phyloP scores from a whole-genome alignment of 2,888 invertebrate genomes.

The Plagodis pulveraria region DNA sequence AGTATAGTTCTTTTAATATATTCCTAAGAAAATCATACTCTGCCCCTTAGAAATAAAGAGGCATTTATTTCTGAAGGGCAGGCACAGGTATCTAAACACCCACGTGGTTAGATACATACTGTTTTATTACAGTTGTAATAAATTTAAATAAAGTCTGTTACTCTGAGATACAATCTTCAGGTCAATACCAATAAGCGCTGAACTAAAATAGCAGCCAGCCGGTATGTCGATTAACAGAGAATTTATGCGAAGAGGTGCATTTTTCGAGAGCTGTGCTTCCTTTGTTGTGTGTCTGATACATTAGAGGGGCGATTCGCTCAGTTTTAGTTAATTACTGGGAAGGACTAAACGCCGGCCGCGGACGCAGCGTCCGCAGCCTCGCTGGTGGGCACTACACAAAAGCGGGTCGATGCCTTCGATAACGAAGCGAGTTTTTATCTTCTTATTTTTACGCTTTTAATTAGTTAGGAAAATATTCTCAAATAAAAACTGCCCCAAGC shows the following conservation, averaged over 20 bases:
- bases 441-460: slow-evolving; percentile 84
- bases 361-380: slow-evolving; percentile 50
- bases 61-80: too few species aligned
- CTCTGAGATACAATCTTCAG: too few species aligned
- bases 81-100: too few species aligned
- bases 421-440: slow-evolving; percentile 80
- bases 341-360: slow-evolving; percentile 63
- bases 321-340: slow-evolving; percentile 81
- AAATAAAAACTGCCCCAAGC: slow-evolving; percentile 78
- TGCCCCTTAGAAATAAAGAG: too few species aligned
- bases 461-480: slow-evolving; percentile 85
- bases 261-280: slow-evolving; percentile 61
- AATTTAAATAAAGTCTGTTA: not conserved
- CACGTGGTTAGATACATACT: not conserved
- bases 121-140: not conserved
- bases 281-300: slow-evolving; percentile 60
- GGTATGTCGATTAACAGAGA: slow-evolving; percentile 36
- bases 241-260: slow-evolving; percentile 59
- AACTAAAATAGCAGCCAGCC: slow-evolving; percentile 6
- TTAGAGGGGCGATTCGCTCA: slow-evolving; percentile 54
- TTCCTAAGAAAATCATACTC: too few species aligned
- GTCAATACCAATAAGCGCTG: not conserved
- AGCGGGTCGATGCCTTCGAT: slow-evolving; percentile 83
- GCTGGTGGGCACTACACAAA: slow-evolving; percentile 76
- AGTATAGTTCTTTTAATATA: too few species aligned